These are phyloP conservation scores for Strix uralensis DNA, from an alignment of 2,113 vertebrate species.

Conservation along the genomic window DNA sequence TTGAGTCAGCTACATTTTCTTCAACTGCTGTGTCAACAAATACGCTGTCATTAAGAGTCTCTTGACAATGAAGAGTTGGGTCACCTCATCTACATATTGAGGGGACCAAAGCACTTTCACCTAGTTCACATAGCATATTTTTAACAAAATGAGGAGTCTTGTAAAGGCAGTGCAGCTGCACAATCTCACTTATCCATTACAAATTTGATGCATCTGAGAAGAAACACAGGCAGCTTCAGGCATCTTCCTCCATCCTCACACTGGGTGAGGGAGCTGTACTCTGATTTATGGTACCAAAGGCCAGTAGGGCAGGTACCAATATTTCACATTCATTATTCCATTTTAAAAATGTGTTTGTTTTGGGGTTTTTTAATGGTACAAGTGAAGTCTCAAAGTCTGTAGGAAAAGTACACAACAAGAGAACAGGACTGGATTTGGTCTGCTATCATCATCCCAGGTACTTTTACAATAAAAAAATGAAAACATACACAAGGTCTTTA, in stretches of 20 bases:
- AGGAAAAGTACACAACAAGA: background rate
- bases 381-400: background rate
- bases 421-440: background rate
- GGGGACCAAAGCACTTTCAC: background rate
- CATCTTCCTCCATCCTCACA: background rate
- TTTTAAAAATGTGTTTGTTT: background rate
- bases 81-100: background rate
- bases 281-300: background rate
- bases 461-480: background rate
- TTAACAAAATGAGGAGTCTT: background rate
- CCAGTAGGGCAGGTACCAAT: background rate
- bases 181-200: background rate
- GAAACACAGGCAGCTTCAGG: background rate
- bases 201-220: background rate
- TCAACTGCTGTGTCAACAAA: background rate
- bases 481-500: background rate
- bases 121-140: background rate
- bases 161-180: background rate
- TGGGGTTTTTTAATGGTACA: background rate
- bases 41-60: background rate
- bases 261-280: background rate
- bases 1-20: background rate
- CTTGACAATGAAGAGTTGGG: background rate
- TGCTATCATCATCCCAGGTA: background rate
- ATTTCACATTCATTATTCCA: background rate